Evolutionary conservation across 2,888 invertebrate genomes (phyloP).

Genomic region (Caenorhabditis sp.): DNA sequence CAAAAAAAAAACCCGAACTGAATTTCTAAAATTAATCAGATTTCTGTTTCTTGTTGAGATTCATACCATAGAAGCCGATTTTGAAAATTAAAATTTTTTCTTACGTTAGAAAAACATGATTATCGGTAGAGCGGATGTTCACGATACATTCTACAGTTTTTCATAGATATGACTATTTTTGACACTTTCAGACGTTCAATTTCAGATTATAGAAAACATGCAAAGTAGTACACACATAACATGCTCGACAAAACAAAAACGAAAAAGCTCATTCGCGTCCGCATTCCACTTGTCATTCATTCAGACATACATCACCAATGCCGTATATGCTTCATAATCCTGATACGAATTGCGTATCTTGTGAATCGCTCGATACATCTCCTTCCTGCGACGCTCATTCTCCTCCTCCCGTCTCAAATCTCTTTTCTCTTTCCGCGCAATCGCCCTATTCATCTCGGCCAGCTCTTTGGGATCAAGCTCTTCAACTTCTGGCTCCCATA

Average conservation of each 20-base stretch:
- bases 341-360: conserved; percentile 8
- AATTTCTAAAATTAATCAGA: too few relatives aligned
- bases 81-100: too few relatives aligned
- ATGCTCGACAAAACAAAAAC: not conserved
- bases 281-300: not conserved
- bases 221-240: not conserved
- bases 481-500: conserved; percentile 8
- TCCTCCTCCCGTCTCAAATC: not conserved
- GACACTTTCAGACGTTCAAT: not conserved
- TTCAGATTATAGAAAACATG: not conserved
- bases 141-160: too few relatives aligned
- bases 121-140: too few relatives aligned
- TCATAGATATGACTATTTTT: too few relatives aligned
- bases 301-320: conserved; percentile 23
- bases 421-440: not conserved
- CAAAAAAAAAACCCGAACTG: too few relatives aligned
- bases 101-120: too few relatives aligned
- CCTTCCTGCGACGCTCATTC: not conserved
- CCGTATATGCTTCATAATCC: conserved; percentile 17
- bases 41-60: too few relatives aligned
- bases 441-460: not conserved
- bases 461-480: not conserved
- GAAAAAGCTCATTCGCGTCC: not conserved
- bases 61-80: too few relatives aligned
- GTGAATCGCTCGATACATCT: conserved; percentile 8